Evolutionary conservation across 2,797 vertebrate genomes (phyloP), one percentile per base, ranked within the genome.

Genomic region (Erpetoichthys calabaricus): DNA sequence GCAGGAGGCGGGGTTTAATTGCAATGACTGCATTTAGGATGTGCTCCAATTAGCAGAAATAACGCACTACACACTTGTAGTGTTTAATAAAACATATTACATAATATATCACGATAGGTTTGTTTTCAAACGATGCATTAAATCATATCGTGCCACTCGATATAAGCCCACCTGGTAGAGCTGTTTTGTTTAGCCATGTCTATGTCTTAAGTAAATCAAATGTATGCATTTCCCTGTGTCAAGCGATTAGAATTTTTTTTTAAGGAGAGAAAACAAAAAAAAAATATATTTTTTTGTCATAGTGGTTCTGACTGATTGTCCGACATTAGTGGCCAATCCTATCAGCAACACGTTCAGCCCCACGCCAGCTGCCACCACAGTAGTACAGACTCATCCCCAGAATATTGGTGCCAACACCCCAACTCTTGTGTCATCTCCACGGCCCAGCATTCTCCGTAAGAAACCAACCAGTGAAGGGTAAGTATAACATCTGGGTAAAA

Each of bases 381-480:
- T 97, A 71, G 92, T 91, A 47, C 93, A 97, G 73, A 88, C 91
- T 25, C 94, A 98, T 51, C 74, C 83, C 64, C 95, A 95, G 80
- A 94, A 82, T 60, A 80, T 77, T 50, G 82, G 84, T 56, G 82
- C 87, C 63, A 91, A 79, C 3, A 78, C 80, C 4, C 88, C 92
- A 8, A 85, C 91, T 25, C 86, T 94, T 64, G 93, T 89, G 61
- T 97, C 95, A 2, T 98, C 94, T 43, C 94, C 96, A 0, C 81
- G 95, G 62, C 96, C 96, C 1, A 98, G 96, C 73, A 99, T 99
- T 72, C 90, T 99, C 4, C 91, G 95, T 57, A 98, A 98, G 80
- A 99, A 99, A 53, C 91, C 96, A 3, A 69, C 92, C 61, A 88
- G 84, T 1, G 96, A 99, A 62, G 83, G 90, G 96, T 98, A 68